A percentile compares a stretch with the other conserved stretches of the same genome.
These are phyloP conservation scores for Artemia franciscana DNA, from an alignment of 1,140 invertebrate species.

Conservation along the genomic window DNA sequence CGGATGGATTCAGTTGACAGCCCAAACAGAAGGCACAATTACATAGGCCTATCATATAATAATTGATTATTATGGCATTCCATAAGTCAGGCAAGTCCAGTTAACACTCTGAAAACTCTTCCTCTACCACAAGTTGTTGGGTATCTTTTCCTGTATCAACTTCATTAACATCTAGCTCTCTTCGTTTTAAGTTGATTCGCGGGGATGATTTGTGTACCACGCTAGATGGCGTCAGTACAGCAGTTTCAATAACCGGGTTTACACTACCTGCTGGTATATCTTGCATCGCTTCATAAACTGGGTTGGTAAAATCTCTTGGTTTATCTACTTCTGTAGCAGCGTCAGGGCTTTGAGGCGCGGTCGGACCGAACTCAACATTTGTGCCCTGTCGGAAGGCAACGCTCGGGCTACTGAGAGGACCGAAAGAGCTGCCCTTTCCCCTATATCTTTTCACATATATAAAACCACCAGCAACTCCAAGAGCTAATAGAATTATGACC, in stretches of 20 bases:
- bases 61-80: no score
- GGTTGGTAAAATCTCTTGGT: conserved; percentile 75
- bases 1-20: no score
- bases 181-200: conserved; percentile 39
- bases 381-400: conserved; percentile 87
- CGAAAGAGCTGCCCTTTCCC: conserved; percentile 45
- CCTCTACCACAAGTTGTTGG: conserved; percentile 64
- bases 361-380: conserved; percentile 67
- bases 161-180: conserved; percentile 52
- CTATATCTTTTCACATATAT: conserved; percentile 58
- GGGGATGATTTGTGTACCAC: conserved; percentile 47
- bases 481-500: conserved; percentile 38
- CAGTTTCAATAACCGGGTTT: conserved; percentile 25
- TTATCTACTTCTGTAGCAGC: conserved; percentile 27
- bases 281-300: conserved; percentile 64
- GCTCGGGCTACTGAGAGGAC: conserved; percentile 59
- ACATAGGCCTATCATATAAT: no score
- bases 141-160: conserved; percentile 78
- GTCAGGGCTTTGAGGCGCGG: no score
- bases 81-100: no score
- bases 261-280: conserved; percentile 10
- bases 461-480: conserved; percentile 35
- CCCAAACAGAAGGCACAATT: no score
- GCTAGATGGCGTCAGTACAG: conserved; percentile 50
- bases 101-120: conserved; percentile 35